phyloP scores from a whole-genome alignment of 2,797 vertebrate genomes.

The Ctenopoma multispine region DNA sequence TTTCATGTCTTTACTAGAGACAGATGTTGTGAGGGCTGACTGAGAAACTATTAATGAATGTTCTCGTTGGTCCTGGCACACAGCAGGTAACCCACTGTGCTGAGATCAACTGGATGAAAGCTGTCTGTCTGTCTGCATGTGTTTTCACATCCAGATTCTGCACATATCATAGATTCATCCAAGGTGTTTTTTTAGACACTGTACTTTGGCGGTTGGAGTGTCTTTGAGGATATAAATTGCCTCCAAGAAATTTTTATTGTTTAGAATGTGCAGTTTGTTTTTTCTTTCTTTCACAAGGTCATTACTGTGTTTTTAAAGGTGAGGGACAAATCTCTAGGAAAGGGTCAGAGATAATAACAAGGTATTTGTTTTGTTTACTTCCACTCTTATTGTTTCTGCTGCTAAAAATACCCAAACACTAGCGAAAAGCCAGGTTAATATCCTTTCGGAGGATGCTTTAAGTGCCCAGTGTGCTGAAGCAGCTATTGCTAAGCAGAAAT shows the following conservation, averaged over 20 bases:
- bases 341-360: slow-evolving; percentile 8
- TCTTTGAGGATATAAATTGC: slow-evolving; percentile 13
- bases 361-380: slow-evolving; percentile 13
- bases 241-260: neutral
- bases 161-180: slow-evolving; percentile 20
- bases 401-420: slow-evolving; percentile 32
- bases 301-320: slow-evolving; percentile 1
- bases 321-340: neutral
- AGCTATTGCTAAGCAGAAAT: slow-evolving; percentile 27
- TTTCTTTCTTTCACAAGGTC: slow-evolving; percentile 1
- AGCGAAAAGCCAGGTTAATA: slow-evolving; percentile 44
- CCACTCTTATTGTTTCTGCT: slow-evolving; percentile 1
- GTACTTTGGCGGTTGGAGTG: neutral
- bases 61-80: slow-evolving; percentile 35
- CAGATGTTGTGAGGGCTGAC: slow-evolving; percentile 54
- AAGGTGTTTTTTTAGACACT: neutral
- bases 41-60: slow-evolving; percentile 57
- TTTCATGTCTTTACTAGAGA: slow-evolving; percentile 29
- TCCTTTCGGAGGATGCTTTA: slow-evolving; percentile 3
- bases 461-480: slow-evolving; percentile 6
- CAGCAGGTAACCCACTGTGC: slow-evolving; percentile 21
- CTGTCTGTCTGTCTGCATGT: slow-evolving; percentile 48
- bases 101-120: slow-evolving; percentile 25
- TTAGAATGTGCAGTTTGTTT: neutral
- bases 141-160: slow-evolving; percentile 36